A percentile compares a stretch with the other conserved stretches of the same genome.
Evolutionary conservation across 35 echinoderm and acorn worm species (phyloP).

Genomic region (Holothuria glaberrima): DNA sequence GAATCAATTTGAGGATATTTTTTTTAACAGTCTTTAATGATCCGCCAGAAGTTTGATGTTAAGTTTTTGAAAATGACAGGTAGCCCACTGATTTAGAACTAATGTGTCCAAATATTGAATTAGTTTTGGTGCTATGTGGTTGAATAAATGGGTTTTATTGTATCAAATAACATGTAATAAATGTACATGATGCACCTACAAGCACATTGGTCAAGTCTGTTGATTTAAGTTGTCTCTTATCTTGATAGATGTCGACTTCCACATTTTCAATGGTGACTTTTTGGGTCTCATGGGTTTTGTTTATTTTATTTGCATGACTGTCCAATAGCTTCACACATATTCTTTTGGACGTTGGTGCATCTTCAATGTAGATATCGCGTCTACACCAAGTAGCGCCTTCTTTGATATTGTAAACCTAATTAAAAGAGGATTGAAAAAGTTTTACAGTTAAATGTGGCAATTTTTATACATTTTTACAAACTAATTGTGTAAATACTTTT

Average conservation of each 20-base stretch:
- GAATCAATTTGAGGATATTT: too few species aligned
- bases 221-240: not conserved
- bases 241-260: not conserved
- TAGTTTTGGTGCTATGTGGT: not conserved
- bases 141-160: not conserved
- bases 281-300: not conserved
- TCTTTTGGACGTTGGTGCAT: not conserved
- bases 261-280: not conserved
- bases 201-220: not conserved
- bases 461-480: too few species aligned
- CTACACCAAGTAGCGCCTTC: not conserved
- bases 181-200: not conserved
- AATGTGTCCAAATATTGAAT: not conserved
- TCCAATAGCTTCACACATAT: not conserved
- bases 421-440: not conserved
- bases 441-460: too few species aligned
- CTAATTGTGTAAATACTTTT: too few species aligned
- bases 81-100: too few species aligned
- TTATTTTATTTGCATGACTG: not conserved
- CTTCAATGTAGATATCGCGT: not conserved
- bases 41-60: too few species aligned
- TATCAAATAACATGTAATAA: not conserved
- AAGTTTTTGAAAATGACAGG: too few species aligned
- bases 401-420: slow-evolving; percentile 1
- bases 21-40: too few species aligned